Percentiles rank a stretch among this genome's conserved stretches.
phyloP scores from a whole-genome alignment of 2,888 invertebrate genomes.

The Sarcophaga caerulescens region DNA sequence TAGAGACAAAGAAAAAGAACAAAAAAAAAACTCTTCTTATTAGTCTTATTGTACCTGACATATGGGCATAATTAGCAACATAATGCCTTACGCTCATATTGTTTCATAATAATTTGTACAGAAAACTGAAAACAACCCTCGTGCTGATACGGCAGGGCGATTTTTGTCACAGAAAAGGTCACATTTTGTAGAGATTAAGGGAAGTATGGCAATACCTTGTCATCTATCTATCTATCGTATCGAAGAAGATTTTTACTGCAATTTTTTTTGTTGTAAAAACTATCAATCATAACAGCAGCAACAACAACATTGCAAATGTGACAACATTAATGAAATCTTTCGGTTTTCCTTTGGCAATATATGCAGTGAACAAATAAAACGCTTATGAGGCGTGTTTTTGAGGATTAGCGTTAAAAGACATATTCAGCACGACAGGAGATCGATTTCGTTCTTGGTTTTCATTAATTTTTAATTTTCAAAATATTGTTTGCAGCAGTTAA shows the following conservation, averaged over 20 bases:
- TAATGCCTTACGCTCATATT: constrained; percentile 25
- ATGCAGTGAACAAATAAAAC: constrained; percentile 29
- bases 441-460: constrained; percentile 12
- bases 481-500: background rate
- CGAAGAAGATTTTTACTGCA: background rate
- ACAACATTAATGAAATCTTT: constrained; percentile 41
- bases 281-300: constrained; percentile 53
- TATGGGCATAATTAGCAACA: constrained; percentile 67
- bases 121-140: constrained; percentile 41
- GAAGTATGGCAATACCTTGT: constrained; percentile 15
- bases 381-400: constrained; percentile 52
- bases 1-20: background rate
- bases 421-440: constrained; percentile 47
- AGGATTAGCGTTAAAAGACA: constrained; percentile 49
- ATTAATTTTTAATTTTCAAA: background rate
- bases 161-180: constrained; percentile 18
- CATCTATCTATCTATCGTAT: too few species aligned
- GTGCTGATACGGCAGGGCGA: background rate
- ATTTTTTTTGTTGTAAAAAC: constrained; percentile 41
- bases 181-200: constrained; percentile 51
- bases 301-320: constrained; percentile 37
- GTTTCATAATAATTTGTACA: constrained; percentile 17
- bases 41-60: constrained; percentile 63
- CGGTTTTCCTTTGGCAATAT: constrained; percentile 4
- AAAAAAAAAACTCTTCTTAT: constrained; percentile 21